Conservation (phyloP, 2,888 invertebrate genomes). For the Cacoxenus indagator region DNA sequence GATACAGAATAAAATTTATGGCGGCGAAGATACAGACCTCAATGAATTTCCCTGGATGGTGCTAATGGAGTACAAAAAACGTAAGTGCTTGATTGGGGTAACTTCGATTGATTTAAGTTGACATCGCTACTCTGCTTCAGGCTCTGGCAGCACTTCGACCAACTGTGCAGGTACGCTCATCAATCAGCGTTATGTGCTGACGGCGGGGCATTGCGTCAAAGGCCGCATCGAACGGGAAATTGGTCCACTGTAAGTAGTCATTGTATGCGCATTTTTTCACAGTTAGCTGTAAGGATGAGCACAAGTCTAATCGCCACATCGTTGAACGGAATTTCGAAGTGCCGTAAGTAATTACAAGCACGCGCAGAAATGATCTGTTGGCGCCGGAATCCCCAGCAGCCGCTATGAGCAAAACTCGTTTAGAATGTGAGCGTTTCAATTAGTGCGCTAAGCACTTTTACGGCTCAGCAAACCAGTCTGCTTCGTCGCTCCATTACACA, state of each 20-base stretch:
- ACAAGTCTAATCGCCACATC: too few species aligned
- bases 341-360: slow-evolving; percentile 34
- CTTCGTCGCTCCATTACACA: not conserved
- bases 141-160: slow-evolving; percentile 48
- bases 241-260: slow-evolving; percentile 73
- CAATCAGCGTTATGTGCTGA: slow-evolving; percentile 73
- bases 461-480: slow-evolving; percentile 7
- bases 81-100: slow-evolving; percentile 47
- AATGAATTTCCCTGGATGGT: slow-evolving; percentile 81
- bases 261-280: not conserved
- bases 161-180: slow-evolving; percentile 69
- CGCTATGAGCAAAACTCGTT: not conserved
- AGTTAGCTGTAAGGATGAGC: not conserved
- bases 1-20: slow-evolving; percentile 74
- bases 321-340: slow-evolving; percentile 38
- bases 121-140: not conserved
- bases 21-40: slow-evolving; percentile 74
- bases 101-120: not conserved
- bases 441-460: slow-evolving; percentile 37
- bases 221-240: slow-evolving; percentile 72
- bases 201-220: slow-evolving; percentile 76
- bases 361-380: not conserved
- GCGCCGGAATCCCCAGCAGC: slow-evolving; percentile 42
- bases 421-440: slow-evolving; percentile 43
- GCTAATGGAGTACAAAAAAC: slow-evolving; percentile 74